Evolutionary conservation across 37 sponge, comb jelly and placozoan genomes (phyloP).

Genomic region (Cliona cf. orientalis): DNA sequence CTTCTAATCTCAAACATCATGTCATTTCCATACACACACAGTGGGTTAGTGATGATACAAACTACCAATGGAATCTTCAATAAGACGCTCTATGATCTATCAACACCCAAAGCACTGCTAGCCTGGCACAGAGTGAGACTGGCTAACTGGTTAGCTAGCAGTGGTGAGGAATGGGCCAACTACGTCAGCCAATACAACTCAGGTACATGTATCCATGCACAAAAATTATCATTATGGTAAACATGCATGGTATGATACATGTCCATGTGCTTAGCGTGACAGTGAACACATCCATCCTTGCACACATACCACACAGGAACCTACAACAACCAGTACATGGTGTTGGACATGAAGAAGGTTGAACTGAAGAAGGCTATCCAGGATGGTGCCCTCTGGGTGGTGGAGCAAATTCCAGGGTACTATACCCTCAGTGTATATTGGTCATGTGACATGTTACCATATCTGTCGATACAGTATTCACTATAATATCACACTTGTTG

Average conservation of each 20-base stretch:
- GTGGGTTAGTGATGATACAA: slow-evolving; percentile 73
- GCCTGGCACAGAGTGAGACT: slow-evolving; percentile 78
- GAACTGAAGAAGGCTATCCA: slow-evolving; percentile 30
- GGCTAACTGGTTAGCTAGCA: slow-evolving; percentile 66
- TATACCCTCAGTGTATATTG: no score
- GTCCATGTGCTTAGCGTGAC: not conserved
- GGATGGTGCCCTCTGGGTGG: slow-evolving; percentile 70
- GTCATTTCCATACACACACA: slow-evolving; percentile 4
- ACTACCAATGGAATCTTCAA: slow-evolving; percentile 61
- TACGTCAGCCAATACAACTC: slow-evolving; percentile 58
- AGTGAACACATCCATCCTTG: not conserved
- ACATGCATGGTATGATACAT: not conserved
- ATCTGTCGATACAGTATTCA: not conserved
- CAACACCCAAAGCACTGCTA: slow-evolving; percentile 54
- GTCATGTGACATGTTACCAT: not conserved
- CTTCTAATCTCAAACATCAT: no score
- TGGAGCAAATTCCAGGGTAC: slow-evolving; percentile 78
- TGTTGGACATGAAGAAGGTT: slow-evolving; percentile 68
- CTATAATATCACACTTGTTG: not conserved
- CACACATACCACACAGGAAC: slow-evolving; percentile 59
- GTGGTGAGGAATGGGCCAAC: slow-evolving; percentile 54
- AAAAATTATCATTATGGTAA: not conserved
- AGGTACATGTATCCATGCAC: slow-evolving; percentile 44
- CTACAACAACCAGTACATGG: slow-evolving; percentile 84
- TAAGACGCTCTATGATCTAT: slow-evolving; percentile 25